Base-by-base conservation (phyloP, 2,797 vertebrate species). In the Arrhamphus sclerolepis region DNA sequence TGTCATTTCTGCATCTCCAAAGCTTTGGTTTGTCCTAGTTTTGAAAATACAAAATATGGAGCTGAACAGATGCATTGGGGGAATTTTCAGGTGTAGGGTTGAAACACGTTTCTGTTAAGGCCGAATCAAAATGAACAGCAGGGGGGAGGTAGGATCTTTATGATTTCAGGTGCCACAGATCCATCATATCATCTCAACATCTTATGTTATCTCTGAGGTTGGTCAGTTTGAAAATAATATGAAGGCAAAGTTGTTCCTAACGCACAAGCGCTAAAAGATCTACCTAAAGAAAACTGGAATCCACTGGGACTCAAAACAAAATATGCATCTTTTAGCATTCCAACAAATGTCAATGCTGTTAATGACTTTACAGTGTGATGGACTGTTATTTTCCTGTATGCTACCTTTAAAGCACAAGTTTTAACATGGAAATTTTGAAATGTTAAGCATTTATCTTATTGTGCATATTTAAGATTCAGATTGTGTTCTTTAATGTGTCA, bases 1-100 rank as follows among this genome's bases (percentile, higher is more conserved):
- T 85, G 82, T 86, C 81, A 82, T 60, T 66, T 69, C 68, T 69
- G 62, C 49, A 83, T 82, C 71, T 80, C 70, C 62, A 63, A 81
- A 80, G 74, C 72, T 77, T 72, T 21, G 60, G 46, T 75, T 74
- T 87, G 81, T 82, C 74, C 73, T 69, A 84, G 70, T 82, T 85
- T 82, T 69, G 77, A 66, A 75, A 65, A 79, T 62, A 68, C 72
- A 74, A 78, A 80, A 84, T 31, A 56, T 56, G 43, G 16, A 29
- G 43, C 53, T 76, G 62, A 50, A 73, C 63, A 61, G 51, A 64
- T 47, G 44, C 61, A 72, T 52, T 63, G 62, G 47, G 24, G 50
- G 69, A 53, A 62, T 71, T 72, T 71, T 18, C 17, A 62, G 46
- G n/a, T 49, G 7, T 20, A 31, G 52, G 56, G 46, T 29, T 48